Percentiles rank a stretch among this genome's conserved stretches.
Evolutionary conservation across 2,797 vertebrate species (phyloP).

Genomic region (Serranus cabrilla): DNA sequence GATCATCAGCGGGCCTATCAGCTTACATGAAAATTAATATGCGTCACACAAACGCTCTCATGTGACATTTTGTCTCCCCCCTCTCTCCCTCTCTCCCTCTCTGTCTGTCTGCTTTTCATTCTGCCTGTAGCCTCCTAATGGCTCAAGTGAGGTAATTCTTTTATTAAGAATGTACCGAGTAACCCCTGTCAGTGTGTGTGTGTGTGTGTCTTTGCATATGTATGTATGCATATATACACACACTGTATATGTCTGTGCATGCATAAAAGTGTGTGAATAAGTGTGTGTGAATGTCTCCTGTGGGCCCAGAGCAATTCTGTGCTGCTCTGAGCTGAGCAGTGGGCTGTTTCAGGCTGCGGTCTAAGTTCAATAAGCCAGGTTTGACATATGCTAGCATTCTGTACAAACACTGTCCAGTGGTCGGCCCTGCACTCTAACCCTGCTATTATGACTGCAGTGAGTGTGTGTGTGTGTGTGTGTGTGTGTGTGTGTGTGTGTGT

Average conservation of each 20-base stretch:
- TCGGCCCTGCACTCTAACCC: slow-evolving; percentile 70
- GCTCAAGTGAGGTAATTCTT: slow-evolving; percentile 83
- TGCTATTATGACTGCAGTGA: slow-evolving; percentile 74
- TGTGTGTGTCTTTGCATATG: slow-evolving; percentile 56
- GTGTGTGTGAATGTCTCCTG: slow-evolving; percentile 28
- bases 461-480: slow-evolving; percentile 38
- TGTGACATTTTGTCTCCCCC: slow-evolving; percentile 63
- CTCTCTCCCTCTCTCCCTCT: not conserved
- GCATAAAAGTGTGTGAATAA: slow-evolving; percentile 45
- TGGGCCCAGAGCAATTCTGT: slow-evolving; percentile 29
- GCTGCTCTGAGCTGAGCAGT: slow-evolving; percentile 57
- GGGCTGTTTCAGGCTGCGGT: slow-evolving; percentile 78
- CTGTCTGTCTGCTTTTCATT: slow-evolving; percentile 83
- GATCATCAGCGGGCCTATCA: slow-evolving; percentile 65
- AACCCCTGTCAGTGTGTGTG: slow-evolving; percentile 63
- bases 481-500: slow-evolving; percentile 56
- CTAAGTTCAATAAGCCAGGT: slow-evolving; percentile 79
- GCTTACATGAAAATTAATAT: slow-evolving; percentile 72
- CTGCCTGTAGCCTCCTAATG: slow-evolving; percentile 76
- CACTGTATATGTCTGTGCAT: slow-evolving; percentile 55
- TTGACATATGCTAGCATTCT: slow-evolving; percentile 83
- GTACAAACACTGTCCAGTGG: slow-evolving; percentile 81
- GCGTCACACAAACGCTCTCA: slow-evolving; percentile 67
- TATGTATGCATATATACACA: slow-evolving; percentile 38
- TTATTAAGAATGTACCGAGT: slow-evolving; percentile 76